Evolutionary conservation across 1,140 invertebrate genomes (phyloP), one percentile per base, ranked within the genome.

Genomic region (Anagrus nilaparvatae): DNA sequence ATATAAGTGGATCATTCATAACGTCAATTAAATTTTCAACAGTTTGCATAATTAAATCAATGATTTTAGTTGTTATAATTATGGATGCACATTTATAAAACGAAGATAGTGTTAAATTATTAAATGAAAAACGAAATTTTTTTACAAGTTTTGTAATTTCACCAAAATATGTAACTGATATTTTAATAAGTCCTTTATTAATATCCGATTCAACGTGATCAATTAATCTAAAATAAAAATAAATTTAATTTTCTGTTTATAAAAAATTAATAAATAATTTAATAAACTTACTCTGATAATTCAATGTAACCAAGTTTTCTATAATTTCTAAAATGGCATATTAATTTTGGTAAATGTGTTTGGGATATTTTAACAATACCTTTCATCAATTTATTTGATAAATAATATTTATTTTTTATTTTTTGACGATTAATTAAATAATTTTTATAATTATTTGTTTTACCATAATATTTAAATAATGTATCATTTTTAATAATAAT

Each of bases 351-450:
- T 51, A 83, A 65, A 2, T 66, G 61, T 14, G 53, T 55, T 10
- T 70, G 63, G 2, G 76, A 73, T 17, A 71, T 72, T 35, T 67
- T 63, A 2, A 81, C 52, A 4, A 83, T 68, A 21, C 70, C 67
- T 34, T 73, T 67, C 44, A 82, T 70, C 32, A 81, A 70, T 13
- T 71, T 72, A 52, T 81, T 75, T n/a, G 78, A 56, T 9, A 79
- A 61, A 12, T 78, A 67, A 34, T 73, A 68, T 43, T 61, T 72
- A 27, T 65, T 65, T 45, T 65, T 56, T 1, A 84, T 51, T 44
- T 66, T 65, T 9, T 70, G 69, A 18, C 72, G 69, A 58, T 70
- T 75, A 43, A 60, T 65, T 8, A 78, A 34, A 64, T 73, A 82
- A 42, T 65, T 68, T 0, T 63, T 45, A 46, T 76, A 76, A 49